These are phyloP conservation scores for Rhincodon typus DNA, from an alignment of 2,797 vertebrate species.

Conservation along the genomic window DNA sequence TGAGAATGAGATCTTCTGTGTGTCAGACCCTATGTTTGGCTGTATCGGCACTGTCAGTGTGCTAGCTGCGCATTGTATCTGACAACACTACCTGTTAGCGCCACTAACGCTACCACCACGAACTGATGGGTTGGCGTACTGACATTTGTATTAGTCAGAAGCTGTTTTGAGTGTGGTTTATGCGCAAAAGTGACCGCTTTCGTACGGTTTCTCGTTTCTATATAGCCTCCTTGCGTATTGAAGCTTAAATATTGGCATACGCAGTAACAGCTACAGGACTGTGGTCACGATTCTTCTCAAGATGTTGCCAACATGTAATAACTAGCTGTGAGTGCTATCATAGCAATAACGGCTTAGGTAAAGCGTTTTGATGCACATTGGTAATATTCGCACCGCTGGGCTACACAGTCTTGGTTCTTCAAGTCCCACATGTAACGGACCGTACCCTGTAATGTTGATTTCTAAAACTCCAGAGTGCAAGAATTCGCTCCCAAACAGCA, in stretches of 20 bases:
- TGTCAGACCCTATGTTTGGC: too few species aligned
- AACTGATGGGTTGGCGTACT: too few species aligned
- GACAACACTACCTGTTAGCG: not conserved
- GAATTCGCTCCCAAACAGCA: too few species aligned
- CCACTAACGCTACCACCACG: too few species aligned
- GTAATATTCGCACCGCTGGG: too few species aligned
- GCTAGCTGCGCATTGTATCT: not conserved
- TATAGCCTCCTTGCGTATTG: not conserved
- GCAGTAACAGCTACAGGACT: not conserved
- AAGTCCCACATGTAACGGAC: too few species aligned
- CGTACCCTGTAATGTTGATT: too few species aligned
- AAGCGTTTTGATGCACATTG: not conserved
- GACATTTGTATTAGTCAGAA: not conserved
- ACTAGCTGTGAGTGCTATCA: too few species aligned
- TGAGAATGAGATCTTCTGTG: too few species aligned
- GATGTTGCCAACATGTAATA: too few species aligned
- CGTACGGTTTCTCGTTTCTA: not conserved
- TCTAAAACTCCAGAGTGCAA: too few species aligned
- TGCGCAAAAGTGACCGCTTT: not conserved
- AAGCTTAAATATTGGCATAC: not conserved
- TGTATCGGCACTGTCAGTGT: not conserved
- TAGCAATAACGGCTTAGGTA: not conserved
- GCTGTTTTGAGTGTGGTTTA: not conserved
- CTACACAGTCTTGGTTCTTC: too few species aligned
- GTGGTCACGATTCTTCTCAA: not conserved